Evolutionary conservation across 2,113 vertebrate genomes (phyloP).

Genomic region (Laticauda laticaudata): DNA sequence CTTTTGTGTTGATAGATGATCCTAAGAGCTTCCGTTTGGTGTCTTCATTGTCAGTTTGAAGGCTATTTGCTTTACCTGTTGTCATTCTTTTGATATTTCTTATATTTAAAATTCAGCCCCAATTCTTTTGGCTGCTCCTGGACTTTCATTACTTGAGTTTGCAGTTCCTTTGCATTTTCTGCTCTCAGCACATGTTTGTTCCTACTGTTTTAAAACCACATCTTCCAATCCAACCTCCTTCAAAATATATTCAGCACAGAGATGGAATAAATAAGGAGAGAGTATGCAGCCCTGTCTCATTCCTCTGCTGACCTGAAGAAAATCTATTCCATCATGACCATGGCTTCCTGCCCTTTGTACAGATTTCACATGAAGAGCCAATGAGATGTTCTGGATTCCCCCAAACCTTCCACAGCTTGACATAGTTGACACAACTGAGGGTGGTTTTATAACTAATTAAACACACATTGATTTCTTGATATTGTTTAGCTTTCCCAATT

Average conservation of each 20-base stretch:
- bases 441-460: neutral
- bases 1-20: neutral
- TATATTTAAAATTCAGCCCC: neutral
- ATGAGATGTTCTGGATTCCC: neutral
- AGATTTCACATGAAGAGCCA: neutral
- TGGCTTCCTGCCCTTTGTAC: neutral
- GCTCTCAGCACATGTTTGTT: neutral
- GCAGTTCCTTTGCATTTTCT: neutral
- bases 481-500: neutral
- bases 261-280: neutral
- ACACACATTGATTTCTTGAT: neutral
- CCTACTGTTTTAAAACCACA: neutral
- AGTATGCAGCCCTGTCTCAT: neutral
- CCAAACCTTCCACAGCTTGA: neutral
- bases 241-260: neutral
- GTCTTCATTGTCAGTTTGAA: neutral
- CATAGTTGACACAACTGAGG: neutral
- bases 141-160: neutral
- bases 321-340: neutral
- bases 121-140: neutral
- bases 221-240: neutral
- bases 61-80: neutral
- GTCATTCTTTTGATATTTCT: neutral
- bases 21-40: neutral
- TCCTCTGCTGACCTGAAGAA: neutral